Percentiles rank a stretch among this genome's conserved stretches.
Conservation (phyloP, 2,113 vertebrate species). For the Microtus ochrogaster region DNA sequence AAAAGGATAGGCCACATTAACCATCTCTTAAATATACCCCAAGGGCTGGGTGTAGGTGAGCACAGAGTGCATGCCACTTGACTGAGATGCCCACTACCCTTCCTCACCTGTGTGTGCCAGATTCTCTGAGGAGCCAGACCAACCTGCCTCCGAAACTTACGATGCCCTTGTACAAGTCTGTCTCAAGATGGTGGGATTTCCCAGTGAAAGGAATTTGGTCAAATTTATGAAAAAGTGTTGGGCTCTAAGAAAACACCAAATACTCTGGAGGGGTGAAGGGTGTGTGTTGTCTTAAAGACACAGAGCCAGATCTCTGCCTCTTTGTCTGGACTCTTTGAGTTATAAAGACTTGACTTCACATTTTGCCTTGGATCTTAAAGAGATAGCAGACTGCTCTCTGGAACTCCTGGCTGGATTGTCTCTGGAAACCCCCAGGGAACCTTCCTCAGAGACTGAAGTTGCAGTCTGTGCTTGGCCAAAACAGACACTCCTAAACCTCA, state of each 20-base stretch:
- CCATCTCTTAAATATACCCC: not conserved
- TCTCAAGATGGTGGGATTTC: not conserved
- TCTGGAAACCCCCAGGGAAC: not conserved
- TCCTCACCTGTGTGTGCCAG: fast-evolving
- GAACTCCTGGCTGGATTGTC: not conserved
- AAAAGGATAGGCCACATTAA: not conserved
- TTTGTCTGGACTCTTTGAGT: not conserved
- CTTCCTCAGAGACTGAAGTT: not conserved
- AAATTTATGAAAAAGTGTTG: not conserved
- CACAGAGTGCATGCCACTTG: not conserved
- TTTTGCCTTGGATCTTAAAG: not conserved
- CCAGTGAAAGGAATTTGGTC: not conserved
- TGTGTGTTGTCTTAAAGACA: not conserved
- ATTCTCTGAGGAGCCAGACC: not conserved
- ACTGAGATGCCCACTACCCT: not conserved
- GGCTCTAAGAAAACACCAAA: not conserved
- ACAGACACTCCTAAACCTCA: not conserved
- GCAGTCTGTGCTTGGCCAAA: not conserved
- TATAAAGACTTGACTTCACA: not conserved
- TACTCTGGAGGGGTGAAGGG: not conserved
- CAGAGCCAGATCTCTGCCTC: not conserved
- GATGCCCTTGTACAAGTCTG: not conserved
- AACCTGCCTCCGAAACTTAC: not conserved
- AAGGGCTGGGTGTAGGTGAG: not conserved
- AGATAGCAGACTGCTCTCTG: not conserved